Evolutionary conservation across 2,797 vertebrate species (phyloP).

Genomic region (Tokudaia muenninki): DNA sequence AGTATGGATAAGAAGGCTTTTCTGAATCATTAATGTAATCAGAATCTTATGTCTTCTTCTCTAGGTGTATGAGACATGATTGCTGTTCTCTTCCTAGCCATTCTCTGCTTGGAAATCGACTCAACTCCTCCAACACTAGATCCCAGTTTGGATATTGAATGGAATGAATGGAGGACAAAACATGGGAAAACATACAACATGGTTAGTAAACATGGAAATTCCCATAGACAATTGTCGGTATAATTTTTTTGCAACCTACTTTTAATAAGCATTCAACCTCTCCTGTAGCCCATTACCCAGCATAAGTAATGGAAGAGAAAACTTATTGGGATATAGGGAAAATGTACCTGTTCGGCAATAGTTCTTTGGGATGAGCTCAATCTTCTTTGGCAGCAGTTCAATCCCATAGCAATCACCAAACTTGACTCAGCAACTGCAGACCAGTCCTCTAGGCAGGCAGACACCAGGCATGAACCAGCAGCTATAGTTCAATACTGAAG

Average conservation of each 20-base stretch:
- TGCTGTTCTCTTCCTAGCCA: slow-evolving; percentile 80
- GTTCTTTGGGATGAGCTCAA: neutral
- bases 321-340: neutral
- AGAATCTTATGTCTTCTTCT: neutral
- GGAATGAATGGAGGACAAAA: slow-evolving; percentile 83
- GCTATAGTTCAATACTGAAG: neutral
- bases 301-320: neutral
- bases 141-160: slow-evolving; percentile 85
- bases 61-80: slow-evolving; percentile 81
- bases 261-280: neutral
- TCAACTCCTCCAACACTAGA: slow-evolving; percentile 88
- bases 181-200: slow-evolving; percentile 90
- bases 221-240: neutral
- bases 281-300: neutral
- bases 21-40: neutral
- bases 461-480: neutral
- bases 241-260: neutral
- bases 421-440: neutral
- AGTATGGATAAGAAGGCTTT: neutral
- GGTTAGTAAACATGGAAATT: slow-evolving; percentile 83
- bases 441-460: neutral
- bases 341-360: neutral
- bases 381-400: neutral
- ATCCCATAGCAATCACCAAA: neutral
- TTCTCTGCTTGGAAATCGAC: slow-evolving; percentile 84